Evolutionary conservation across 2,888 invertebrate genomes (phyloP), one percentile per base, ranked within the genome.

Genomic region (Dorcus parallelipipedus): DNA sequence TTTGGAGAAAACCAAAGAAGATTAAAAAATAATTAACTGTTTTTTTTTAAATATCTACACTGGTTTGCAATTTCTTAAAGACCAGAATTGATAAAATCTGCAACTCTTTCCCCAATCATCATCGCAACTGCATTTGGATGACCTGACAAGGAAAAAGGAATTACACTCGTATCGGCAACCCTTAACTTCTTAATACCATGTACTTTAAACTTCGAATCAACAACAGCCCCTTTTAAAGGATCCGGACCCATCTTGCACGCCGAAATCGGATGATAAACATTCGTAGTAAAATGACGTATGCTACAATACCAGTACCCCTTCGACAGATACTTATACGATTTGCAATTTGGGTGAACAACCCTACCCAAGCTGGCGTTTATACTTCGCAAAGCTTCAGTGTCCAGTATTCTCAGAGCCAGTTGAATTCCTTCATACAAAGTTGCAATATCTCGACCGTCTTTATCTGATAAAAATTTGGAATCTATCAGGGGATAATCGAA

Each of bases 401-500:
- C 55, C 3, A 64, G 14, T 26, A 73, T 56, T 3, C 62, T 56
- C n/a, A 66, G n/a, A 7, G 65, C 52, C 10, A 52, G 59, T 9
- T 84, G 78, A 3, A 88, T 81, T 0, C 85, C 84, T 10, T 82
- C 79, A 1, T 87, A 80, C 7, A 88, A 76, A 2, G 83, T 85
- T 14, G 83, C 80, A 2, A 85, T 75, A 67, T 92, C 91, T 1
- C 84, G 75, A 67, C 92, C 91, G 14, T 67, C 52, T 9, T 60
- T 52, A 54, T 73, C 71, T 0, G 65, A 60, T 4, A 70, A 66
- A 42, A 64, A 71, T 10, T 67, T 66, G 0, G 67, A 63, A 57
- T 74, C 61, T 5, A 75, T 73, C 5, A 65, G 3, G 0, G 74
- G 73, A 58, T 69, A 71, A 40, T 73, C 71, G 14, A 67, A 61